Base-by-base conservation (phyloP, 2,888 invertebrate species). In the Troides aeacus region DNA sequence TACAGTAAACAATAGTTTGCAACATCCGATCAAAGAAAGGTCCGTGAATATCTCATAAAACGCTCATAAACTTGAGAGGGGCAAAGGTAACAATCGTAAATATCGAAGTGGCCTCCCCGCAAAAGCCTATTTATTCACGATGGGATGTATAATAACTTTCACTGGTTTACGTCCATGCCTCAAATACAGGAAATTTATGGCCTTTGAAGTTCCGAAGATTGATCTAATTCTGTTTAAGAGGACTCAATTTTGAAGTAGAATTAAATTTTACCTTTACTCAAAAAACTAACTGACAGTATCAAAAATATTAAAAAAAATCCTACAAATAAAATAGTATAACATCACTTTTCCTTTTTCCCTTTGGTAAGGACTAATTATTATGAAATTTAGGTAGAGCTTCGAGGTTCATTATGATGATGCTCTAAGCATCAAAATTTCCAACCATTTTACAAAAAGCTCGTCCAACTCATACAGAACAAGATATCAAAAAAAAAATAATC, bases 31-130 rank as follows among this genome's bases (percentile, higher is more conserved):
- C 39, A 64, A 64, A 57, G 56, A 64, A 23, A 64, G 64, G 42
- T 42, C 23, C 30, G 21, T 50, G 8, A 66, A 36, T 30, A 53
- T 53, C 21, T 61, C 53, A 61, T 66, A 61, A 66, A 66, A 61
- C 21, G 36, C 21, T 66, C 65, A 58, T 66, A 66, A 66, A 66
- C 60, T 61, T 21, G 36, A 66, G 23, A 66, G 66, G 59, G 66
- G 61, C 23, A 50, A 61, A 61, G 66, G 53, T 61, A 60, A 61
- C 59, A 60, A 61, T 61, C 66, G 60, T 66, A 61, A 61, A 66
- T 61, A 61, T 42, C 36, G 61, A 60, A 66, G 61, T 61, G 18
- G 53, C 30, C 39, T 53, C 53, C 66, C 17, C 36, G 53, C 66
- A 53, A 61, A 63, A 66, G 61, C 66, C 39, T 61, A 66, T 66